A percentile compares a stretch with the other conserved stretches of the same genome.
phyloP scores from a whole-genome alignment of 1,140 invertebrate species.

The Argopecten irradians region DNA sequence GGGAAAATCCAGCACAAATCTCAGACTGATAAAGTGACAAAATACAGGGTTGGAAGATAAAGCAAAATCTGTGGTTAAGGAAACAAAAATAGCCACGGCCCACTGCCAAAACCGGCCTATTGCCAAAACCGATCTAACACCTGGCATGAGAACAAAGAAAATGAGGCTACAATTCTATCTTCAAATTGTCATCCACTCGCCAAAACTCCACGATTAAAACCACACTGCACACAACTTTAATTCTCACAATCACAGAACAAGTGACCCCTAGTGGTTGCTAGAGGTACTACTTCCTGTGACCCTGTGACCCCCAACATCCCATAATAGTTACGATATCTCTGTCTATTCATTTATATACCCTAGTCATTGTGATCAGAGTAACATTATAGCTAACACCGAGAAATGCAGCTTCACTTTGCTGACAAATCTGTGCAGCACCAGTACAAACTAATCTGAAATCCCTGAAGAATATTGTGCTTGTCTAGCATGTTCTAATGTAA shows the following conservation, averaged over 20 bases:
- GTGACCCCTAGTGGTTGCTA: background rate
- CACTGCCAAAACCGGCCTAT: background rate
- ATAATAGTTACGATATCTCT: background rate
- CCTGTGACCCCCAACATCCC: background rate
- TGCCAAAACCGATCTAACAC: background rate
- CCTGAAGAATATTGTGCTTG: background rate
- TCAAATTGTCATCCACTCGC: constrained; percentile 8
- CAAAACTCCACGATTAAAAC: background rate
- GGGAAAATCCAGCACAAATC: background rate
- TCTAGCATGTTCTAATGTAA: background rate
- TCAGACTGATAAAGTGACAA: background rate
- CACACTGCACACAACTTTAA: background rate
- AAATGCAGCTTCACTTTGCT: background rate
- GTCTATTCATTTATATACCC: no score
- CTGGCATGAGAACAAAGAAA: background rate
- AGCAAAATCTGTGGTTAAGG: background rate
- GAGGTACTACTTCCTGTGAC: background rate
- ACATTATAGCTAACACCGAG: background rate
- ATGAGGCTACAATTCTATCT: background rate
- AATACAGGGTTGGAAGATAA: background rate
- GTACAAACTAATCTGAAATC: background rate
- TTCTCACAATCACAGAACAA: background rate
- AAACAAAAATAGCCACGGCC: background rate
- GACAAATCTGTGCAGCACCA: background rate
- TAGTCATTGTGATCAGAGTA: background rate